These are phyloP conservation scores for Taenioides sp. DNA, from an alignment of 2,797 vertebrate genomes.

Conservation along the genomic window DNA sequence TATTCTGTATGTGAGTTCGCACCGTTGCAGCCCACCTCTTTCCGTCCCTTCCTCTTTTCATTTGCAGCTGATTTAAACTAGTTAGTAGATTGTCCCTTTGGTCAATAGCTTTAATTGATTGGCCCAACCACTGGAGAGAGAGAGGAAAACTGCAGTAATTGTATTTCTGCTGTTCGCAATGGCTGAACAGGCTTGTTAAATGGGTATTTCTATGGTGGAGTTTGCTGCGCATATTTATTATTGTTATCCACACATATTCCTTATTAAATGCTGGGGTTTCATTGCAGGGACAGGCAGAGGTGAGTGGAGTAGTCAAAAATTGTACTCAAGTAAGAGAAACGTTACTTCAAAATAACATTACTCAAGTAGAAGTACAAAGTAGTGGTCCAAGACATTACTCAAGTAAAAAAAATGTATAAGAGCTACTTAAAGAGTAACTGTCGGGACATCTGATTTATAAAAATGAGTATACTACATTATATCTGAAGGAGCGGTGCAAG, in stretches of 20 bases:
- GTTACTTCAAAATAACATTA: too few relatives aligned
- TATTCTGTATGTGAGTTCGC: constrained; percentile 12
- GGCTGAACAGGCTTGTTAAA: constrained; percentile 36
- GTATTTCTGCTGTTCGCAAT: constrained; percentile 42
- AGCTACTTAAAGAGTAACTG: too few relatives aligned
- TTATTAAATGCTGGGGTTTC: not conserved
- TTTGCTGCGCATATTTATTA: not conserved
- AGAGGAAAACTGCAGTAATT: constrained; percentile 43
- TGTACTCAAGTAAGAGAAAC: too few relatives aligned
- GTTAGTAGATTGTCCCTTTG: constrained; percentile 43
- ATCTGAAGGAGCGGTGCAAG: too few relatives aligned
- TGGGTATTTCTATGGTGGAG: constrained; percentile 31
- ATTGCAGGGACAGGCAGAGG: not conserved
- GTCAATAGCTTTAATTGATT: constrained; percentile 58
- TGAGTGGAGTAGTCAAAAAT: too few relatives aligned
- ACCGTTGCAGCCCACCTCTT: constrained; percentile 5
- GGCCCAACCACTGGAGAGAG: constrained; percentile 35
- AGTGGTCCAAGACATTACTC: too few relatives aligned
- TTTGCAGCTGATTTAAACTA: constrained; percentile 53
- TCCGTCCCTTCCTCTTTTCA: constrained; percentile 29
- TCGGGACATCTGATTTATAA: too few relatives aligned
- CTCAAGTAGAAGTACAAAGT: too few relatives aligned
- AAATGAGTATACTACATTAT: too few relatives aligned
- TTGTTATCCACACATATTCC: not conserved
- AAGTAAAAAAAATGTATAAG: too few relatives aligned